phyloP scores from a whole-genome alignment of 2,888 invertebrate genomes.

The Tribolium freemani region DNA sequence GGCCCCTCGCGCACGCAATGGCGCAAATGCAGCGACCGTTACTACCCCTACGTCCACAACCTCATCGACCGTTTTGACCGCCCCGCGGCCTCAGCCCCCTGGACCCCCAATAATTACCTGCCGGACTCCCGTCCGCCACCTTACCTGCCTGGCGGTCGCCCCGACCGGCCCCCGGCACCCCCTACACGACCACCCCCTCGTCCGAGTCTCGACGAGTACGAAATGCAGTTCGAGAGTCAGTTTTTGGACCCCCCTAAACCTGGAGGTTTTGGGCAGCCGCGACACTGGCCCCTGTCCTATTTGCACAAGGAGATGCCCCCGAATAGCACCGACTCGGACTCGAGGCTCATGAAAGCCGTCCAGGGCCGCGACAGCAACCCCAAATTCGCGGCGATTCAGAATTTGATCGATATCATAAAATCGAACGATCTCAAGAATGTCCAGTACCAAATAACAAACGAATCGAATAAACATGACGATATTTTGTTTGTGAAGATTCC shows the following conservation, averaged over 20 bases:
- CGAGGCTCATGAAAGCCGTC: constrained; percentile 47
- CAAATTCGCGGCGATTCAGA: constrained; percentile 63
- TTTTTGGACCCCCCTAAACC: constrained; percentile 69
- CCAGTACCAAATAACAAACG: constrained; percentile 63
- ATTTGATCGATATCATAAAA: constrained; percentile 64
- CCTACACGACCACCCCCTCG: constrained; percentile 67
- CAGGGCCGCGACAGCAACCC: constrained; percentile 47
- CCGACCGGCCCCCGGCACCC: constrained; percentile 61
- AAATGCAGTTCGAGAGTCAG: constrained; percentile 65
- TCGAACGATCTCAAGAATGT: constrained; percentile 63
- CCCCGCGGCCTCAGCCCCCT: background rate
- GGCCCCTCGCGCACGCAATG: constrained; percentile 84
- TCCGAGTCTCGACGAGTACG: constrained; percentile 65
- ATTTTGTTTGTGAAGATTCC: constrained; percentile 64
- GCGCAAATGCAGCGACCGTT: constrained; percentile 89
- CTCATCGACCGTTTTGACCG: constrained; percentile 54
- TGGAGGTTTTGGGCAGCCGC: constrained; percentile 68
- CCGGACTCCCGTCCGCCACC: constrained; percentile 36
- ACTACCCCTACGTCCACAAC: constrained; percentile 75
- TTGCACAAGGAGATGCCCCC: constrained; percentile 86
- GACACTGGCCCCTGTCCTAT: constrained; percentile 85
- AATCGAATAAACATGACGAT: constrained; percentile 61
- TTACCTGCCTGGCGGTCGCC: constrained; percentile 56
- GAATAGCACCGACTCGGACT: constrained; percentile 65
- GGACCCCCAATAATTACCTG: constrained; percentile 56